These are phyloP conservation scores for Capreolus pygargus DNA, from an alignment of 2,113 vertebrate genomes.

Conservation along the genomic window DNA sequence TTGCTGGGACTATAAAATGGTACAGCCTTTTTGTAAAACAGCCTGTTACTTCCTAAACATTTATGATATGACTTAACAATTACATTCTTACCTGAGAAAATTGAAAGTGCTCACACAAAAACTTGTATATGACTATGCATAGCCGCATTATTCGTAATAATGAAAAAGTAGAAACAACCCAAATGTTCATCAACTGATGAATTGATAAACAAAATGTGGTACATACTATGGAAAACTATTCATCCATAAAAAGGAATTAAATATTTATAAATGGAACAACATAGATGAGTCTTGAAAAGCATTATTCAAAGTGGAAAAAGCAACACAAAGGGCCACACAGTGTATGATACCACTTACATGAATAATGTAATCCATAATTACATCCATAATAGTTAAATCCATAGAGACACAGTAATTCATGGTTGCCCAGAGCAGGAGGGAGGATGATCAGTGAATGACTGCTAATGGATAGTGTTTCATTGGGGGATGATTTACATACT, in stretches of 20 bases:
- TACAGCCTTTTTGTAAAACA: neutral
- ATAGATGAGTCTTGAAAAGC: neutral
- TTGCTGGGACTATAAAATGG: neutral
- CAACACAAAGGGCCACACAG: neutral
- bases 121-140: neutral
- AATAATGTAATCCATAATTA: neutral
- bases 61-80: neutral
- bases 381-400: neutral
- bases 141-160: neutral
- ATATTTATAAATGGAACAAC: neutral
- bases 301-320: neutral
- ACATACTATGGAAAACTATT: neutral
- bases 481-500: neutral
- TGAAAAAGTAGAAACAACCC: neutral
- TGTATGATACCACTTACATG: neutral
- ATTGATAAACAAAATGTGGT: neutral
- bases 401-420: neutral
- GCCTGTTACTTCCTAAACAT: neutral
- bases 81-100: neutral
- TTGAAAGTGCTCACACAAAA: neutral
- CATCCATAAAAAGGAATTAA: neutral
- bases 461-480: neutral
- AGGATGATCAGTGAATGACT: neutral
- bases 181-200: neutral
- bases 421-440: neutral